These are phyloP conservation scores for Macaca fascicularis DNA, from an alignment of 2,113 vertebrate genomes.

Conservation along the genomic window DNA sequence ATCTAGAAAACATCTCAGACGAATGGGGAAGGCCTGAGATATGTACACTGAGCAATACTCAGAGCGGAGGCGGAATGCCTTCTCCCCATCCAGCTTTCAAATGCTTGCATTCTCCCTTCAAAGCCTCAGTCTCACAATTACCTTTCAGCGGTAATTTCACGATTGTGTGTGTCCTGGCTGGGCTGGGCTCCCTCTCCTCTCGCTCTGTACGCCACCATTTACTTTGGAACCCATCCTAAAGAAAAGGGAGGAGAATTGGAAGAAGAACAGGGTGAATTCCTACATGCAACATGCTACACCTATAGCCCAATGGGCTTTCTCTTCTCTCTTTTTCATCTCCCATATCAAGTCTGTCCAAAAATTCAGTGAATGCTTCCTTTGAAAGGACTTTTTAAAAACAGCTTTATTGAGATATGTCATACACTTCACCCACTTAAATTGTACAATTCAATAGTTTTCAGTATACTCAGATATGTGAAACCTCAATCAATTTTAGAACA, in stretches of 20 bases:
- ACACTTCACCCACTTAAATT: neutral
- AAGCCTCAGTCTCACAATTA: fast-evolving
- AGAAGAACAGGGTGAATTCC: fast-evolving
- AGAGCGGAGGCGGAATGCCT: fast-evolving
- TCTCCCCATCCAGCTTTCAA: neutral
- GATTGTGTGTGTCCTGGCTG: too few relatives aligned
- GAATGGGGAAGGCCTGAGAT: fast-evolving
- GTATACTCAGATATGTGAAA: neutral
- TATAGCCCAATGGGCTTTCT: fast-evolving
- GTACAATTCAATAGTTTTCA: neutral
- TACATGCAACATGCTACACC: fast-evolving
- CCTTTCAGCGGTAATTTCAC: too few relatives aligned
- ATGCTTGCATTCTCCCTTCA: neutral
- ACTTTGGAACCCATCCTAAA: fast-evolving
- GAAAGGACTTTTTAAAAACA: neutral
- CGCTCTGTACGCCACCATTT: fast-evolving
- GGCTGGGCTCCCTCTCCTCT: neutral
- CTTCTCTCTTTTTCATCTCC: neutral
- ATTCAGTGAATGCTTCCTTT: neutral
- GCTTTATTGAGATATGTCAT: neutral
- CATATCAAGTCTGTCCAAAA: fast-evolving
- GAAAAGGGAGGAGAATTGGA: fast-evolving
- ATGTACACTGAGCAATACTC: fast-evolving
- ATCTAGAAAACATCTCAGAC: neutral
- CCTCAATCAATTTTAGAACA: neutral